Percentiles rank a stretch among this genome's conserved stretches.
Conservation (phyloP, 1,140 invertebrate genomes). For the Andrena cerasifolii region DNA sequence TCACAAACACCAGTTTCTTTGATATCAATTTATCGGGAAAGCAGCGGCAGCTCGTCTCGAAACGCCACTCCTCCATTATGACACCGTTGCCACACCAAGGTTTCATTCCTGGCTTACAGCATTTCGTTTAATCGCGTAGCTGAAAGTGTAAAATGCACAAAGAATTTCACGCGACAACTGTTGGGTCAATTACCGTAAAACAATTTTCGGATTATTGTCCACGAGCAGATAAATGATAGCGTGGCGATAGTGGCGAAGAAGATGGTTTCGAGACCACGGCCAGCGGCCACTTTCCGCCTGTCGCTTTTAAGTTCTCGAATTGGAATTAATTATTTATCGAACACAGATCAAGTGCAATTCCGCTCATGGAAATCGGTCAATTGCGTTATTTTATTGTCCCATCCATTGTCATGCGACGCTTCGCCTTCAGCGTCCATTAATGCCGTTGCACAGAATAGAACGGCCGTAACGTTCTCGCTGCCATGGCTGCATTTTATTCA, state of each 20-base stretch:
- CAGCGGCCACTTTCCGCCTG: conserved; percentile 14
- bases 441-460: not conserved
- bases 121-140: too few species aligned
- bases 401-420: conserved; percentile 28
- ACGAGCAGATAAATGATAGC: too few species aligned
- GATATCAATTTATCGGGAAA: too few species aligned
- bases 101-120: too few species aligned
- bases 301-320: conserved; percentile 16
- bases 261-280: not conserved
- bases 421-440: conserved; percentile 43
- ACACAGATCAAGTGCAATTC: conserved; percentile 47
- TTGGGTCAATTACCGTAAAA: too few species aligned
- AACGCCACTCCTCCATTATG: too few species aligned
- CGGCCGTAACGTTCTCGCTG: not conserved
- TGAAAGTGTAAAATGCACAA: too few species aligned
- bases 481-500: not conserved
- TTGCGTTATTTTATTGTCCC: conserved; percentile 48
- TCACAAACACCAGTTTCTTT: too few species aligned
- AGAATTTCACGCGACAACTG: too few species aligned
- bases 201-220: too few species aligned
- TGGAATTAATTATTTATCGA: conserved; percentile 51
- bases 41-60: too few species aligned
- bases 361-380: conserved; percentile 41
- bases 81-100: too few species aligned
- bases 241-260: not conserved